phyloP scores from a whole-genome alignment of 23 tunicate genomes.

The Aplidium turbinatum region DNA sequence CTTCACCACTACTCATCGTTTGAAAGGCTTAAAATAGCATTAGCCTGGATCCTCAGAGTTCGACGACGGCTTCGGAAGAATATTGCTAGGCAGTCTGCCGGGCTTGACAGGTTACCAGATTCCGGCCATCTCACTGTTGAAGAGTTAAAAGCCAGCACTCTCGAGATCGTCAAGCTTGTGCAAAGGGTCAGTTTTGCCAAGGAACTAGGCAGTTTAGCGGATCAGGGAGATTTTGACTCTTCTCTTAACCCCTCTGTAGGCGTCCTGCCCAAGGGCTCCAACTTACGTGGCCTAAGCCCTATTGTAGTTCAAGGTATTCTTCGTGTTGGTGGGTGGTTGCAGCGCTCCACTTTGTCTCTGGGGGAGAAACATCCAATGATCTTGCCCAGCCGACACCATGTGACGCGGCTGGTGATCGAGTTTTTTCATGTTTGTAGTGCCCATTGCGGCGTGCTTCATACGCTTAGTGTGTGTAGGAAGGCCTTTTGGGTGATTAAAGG shows the following conservation, averaged over 20 bases:
- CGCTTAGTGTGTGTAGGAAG: neutral
- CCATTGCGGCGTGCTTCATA: constrained; percentile 19
- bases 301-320: constrained; percentile 18
- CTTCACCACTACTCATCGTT: too few species aligned
- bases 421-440: neutral
- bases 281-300: neutral
- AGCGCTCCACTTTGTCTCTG: neutral
- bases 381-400: neutral
- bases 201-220: neutral
- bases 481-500: constrained; percentile 24
- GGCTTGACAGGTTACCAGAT: too few species aligned
- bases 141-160: constrained; percentile 9
- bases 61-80: too few species aligned
- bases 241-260: neutral
- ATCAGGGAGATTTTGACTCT: neutral
- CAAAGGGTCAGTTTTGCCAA: constrained; percentile 1
- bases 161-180: constrained; percentile 22
- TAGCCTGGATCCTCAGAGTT: too few species aligned
- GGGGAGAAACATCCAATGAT: constrained; percentile 6
- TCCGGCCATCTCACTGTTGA: neutral
- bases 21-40: too few species aligned
- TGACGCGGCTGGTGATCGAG: neutral
- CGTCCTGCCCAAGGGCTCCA: too few species aligned
- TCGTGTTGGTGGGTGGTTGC: constrained; percentile 27
- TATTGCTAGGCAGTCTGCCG: too few species aligned